Base-by-base conservation (phyloP, 2,888 invertebrate genomes). In the Magallana nippona region DNA sequence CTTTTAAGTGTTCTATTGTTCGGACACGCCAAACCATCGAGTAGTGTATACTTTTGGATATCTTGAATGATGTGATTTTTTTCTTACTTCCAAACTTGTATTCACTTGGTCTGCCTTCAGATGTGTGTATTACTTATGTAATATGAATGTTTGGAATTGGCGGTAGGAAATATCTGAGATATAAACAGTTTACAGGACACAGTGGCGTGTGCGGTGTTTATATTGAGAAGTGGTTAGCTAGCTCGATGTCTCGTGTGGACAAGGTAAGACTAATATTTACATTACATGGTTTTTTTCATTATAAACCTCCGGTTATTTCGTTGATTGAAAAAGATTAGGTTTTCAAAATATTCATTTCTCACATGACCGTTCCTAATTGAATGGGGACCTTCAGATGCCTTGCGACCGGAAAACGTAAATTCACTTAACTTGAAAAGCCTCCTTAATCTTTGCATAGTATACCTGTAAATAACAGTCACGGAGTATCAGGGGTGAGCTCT, bases 211-310 rank as follows among this genome's bases (percentile, higher is more conserved):
- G 63, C 11, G 19, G 11, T 13, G 22, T 71, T 22, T 32, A 27
- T 71, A 15, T 71, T 15, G 22, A 10, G 22, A 71, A 27, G 71
- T 27, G 32, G 32, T 27, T 15, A 27, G 11, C 32, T 15, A 5
- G 22, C 15, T 11, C 71, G 71, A 15, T 71, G 10, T 5, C 22
- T 71, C 32, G 71, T 71, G 44, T 44, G 44, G 44, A 44, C 71
- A 22, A 71, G 71, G 71, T 71, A 71, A 71, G 71, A 71, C 71
- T 32, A 71, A 71, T 71, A 71, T 71, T 71, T 71, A 71, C 71
- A 27, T 71, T 15, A 27, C 71, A 27, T 22, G 13, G 32, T 15
- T 27, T 71, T 27, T 71, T 44, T 71, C 15, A 71, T 71, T 71
- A 71, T 71, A 71, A 71, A 32, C 71, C 32, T 15, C 27, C 22